These are phyloP conservation scores for Euura saliciscinereae DNA, from an alignment of 1,140 invertebrate species.

Conservation along the genomic window DNA sequence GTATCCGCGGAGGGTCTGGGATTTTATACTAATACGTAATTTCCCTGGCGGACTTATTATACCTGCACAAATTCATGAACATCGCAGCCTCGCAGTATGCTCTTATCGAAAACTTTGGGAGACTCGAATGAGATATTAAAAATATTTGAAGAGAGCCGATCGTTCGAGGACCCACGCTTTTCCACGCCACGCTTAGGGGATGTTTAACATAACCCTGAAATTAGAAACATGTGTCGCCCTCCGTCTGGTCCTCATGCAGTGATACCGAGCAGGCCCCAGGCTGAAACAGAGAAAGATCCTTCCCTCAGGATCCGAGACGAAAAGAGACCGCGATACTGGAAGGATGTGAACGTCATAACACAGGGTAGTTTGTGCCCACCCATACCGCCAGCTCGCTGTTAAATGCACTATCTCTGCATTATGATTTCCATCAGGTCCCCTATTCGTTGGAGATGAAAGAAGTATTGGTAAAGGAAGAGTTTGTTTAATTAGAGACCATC, in stretches of 20 bases:
- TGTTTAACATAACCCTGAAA: slow-evolving; percentile 24
- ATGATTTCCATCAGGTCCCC: slow-evolving; percentile 5
- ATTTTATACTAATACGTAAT: slow-evolving; percentile 1
- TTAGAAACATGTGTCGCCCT: slow-evolving; percentile 22
- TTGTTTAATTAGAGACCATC: slow-evolving; percentile 5
- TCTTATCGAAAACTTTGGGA: background rate
- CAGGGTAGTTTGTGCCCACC: slow-evolving; percentile 12
- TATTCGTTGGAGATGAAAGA: slow-evolving; percentile 4
- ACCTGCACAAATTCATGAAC: background rate
- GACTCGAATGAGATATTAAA: background rate
- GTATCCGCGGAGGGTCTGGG: background rate
- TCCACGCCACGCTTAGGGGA: slow-evolving; percentile 18
- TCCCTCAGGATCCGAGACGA: slow-evolving; percentile 4
- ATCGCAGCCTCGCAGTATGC: background rate
- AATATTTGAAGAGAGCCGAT: slow-evolving; percentile 1
- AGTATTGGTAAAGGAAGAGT: slow-evolving; percentile 3
- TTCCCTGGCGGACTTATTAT: background rate
- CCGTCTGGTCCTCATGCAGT: slow-evolving; percentile 15
- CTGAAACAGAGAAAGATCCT: background rate
- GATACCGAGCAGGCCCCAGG: slow-evolving; percentile 18
- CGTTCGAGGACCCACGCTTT: background rate
- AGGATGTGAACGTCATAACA: slow-evolving; percentile 20
- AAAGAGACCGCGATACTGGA: background rate
- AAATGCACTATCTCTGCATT: background rate
- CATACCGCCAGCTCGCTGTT: slow-evolving; percentile 2